These are phyloP conservation scores for Hystrix cristata DNA, from an alignment of 2,113 vertebrate species.

Conservation along the genomic window DNA sequence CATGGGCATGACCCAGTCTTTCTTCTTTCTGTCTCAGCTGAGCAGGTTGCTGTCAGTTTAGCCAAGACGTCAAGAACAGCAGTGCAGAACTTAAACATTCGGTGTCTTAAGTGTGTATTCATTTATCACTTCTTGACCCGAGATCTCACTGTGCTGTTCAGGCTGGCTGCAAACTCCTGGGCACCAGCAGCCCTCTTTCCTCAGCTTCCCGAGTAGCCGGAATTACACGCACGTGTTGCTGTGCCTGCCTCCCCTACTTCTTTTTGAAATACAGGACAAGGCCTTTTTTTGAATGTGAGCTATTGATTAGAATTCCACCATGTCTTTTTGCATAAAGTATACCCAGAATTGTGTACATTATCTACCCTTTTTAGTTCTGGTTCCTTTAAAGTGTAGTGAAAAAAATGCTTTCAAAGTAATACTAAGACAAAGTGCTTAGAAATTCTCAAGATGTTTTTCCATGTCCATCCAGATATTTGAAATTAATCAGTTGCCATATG, in stretches of 20 bases:
- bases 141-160: not conserved
- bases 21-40: not conserved
- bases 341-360: not conserved
- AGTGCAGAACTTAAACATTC: not conserved
- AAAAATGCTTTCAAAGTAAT: not conserved
- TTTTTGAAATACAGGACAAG: not conserved
- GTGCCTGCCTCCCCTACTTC: not conserved
- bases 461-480: not conserved
- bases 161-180: not conserved
- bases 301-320: not conserved
- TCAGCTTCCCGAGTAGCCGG: not conserved
- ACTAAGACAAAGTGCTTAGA: not conserved
- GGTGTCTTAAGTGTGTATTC: not conserved
- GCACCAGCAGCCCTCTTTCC: not conserved
- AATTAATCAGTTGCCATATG: not conserved
- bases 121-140: not conserved
- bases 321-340: not conserved
- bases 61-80: not conserved
- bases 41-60: not conserved
- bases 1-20: not conserved
- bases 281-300: not conserved
- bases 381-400: not conserved
- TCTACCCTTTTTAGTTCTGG: not conserved
- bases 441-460: not conserved
- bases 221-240: not conserved